A percentile compares a stretch with the other conserved stretches of the same genome.
Evolutionary conservation across 2,113 vertebrate genomes (phyloP).

Genomic region (Astur gentilis): DNA sequence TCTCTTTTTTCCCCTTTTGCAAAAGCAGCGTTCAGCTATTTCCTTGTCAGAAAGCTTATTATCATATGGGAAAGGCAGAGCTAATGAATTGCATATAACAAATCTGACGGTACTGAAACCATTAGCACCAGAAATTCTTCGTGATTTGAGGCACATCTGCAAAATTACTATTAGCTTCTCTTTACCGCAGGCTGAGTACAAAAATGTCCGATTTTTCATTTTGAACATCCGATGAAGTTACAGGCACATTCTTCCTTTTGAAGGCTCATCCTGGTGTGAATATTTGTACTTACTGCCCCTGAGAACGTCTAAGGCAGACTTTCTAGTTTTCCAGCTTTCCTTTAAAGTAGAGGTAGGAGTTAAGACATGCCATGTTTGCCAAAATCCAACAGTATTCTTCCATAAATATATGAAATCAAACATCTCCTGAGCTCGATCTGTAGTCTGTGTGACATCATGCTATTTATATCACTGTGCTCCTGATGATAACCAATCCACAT

Average conservation of each 20-base stretch:
- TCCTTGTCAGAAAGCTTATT: background rate
- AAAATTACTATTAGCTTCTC: background rate
- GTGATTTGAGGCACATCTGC: background rate
- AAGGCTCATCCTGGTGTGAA: background rate
- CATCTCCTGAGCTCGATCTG: background rate
- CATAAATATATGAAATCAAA: background rate
- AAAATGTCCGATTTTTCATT: conserved; percentile 31
- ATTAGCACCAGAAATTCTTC: background rate
- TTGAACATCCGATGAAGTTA: background rate
- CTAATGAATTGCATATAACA: background rate
- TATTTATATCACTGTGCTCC: background rate
- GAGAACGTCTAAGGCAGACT: background rate
- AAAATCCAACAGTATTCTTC: background rate
- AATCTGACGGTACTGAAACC: background rate
- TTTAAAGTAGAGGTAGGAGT: conserved; percentile 2
- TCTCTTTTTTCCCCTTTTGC: background rate
- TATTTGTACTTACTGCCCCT: background rate
- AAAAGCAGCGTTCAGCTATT: background rate
- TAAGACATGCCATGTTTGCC: background rate
- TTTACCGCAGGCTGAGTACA: background rate
- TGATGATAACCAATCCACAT: background rate
- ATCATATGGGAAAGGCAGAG: background rate
- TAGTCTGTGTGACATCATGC: background rate
- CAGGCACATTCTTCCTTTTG: conserved; percentile 3
- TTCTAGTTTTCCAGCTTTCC: background rate